Base-by-base conservation (phyloP, 92 coral and sea anemone genomes). In the Bergia puertoricense region DNA sequence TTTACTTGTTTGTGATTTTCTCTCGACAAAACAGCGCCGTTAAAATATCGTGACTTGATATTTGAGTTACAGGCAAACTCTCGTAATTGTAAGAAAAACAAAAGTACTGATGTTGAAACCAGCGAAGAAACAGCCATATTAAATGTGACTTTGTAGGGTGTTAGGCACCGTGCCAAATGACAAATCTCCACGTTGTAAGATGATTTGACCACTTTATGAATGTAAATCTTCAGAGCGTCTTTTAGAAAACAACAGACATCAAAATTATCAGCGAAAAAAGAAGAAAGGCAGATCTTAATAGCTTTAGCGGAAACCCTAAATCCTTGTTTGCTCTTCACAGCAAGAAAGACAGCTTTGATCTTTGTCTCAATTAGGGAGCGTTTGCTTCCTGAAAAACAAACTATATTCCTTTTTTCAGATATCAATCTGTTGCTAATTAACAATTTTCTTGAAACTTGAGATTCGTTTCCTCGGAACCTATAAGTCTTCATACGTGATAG, bases 261-360 rank as follows among this genome's bases (percentile, higher is more conserved):
- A 42, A 36, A 76, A 42, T 76, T 4, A 76, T 76, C 54, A 20
- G 23, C 30, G 42, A 76, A 46, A 45, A 37, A 39, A 76, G 3
- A 76, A 16, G 37, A 76, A 76, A 76, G 4, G 51, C 42, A 76
- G 77, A 16, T 46, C 20, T 76, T 76, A 76, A 76, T 76, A 41
- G 54, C 46, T 76, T 22, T 42, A 76, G 44, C 80, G 80, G 80
- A 76, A 76, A 76, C 80, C 42, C 48, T 16, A 76, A 76, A 76
- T 76, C 80, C 54, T 8, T 76, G 46, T 76, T 76, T 76, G 46
- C 54, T 76, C 54, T 42, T 41, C 22, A 76, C 38, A 76, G 80
- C 42, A 76, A 75, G 30, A 41, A 15, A n/a, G 0, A 9, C 48
- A 46, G 80, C 54, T 15, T 41, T 6, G 50, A 43, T 76, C 77